Percentiles rank a stretch among this genome's conserved stretches.
phyloP scores from a whole-genome alignment of 1,140 invertebrate species.

The Platyura marginata region DNA sequence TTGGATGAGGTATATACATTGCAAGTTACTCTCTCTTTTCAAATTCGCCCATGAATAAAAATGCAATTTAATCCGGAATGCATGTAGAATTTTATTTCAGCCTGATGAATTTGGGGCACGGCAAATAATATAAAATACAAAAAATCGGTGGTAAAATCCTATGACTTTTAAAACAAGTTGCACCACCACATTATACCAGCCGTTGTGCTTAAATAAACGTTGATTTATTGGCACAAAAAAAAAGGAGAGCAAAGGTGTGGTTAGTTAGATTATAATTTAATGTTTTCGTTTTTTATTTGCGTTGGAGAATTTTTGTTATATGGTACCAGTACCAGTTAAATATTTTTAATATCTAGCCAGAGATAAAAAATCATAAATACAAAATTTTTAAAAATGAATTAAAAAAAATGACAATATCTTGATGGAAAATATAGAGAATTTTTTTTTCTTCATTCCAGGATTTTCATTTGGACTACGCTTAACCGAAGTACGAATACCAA shows the following conservation, averaged over 20 bases:
- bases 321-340: no score
- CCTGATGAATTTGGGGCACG: background rate
- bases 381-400: no score
- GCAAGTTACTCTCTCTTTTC: no score
- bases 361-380: no score
- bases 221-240: background rate
- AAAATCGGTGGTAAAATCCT: background rate
- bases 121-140: background rate
- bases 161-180: background rate
- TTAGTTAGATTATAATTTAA: no score
- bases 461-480: constrained; percentile 30
- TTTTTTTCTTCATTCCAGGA: constrained; percentile 13
- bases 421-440: background rate
- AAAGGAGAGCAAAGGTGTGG: no score
- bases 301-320: no score
- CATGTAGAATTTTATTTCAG: background rate
- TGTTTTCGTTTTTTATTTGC: no score
- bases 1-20: no score
- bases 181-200: background rate
- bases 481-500: constrained; percentile 41
- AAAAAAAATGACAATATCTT: no score
- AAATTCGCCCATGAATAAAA: background rate
- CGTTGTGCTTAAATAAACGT: background rate
- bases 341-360: no score
- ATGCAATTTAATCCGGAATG: background rate